phyloP scores from a whole-genome alignment of 2,888 invertebrate species.

The Gymnocheta viridis region DNA sequence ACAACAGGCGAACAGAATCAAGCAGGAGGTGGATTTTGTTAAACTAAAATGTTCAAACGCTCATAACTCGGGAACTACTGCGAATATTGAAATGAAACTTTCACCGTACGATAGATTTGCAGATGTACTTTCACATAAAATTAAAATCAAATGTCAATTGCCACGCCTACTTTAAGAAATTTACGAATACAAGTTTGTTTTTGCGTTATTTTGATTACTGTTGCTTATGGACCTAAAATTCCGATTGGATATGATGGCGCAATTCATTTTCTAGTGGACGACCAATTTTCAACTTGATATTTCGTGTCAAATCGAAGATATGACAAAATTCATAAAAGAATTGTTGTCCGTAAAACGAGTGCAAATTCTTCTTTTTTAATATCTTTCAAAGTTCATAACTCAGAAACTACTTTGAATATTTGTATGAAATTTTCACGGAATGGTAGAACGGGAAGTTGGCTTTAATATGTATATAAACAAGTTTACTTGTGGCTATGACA shows the following conservation, averaged over 20 bases:
- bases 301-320: background rate
- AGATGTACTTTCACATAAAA: no score
- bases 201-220: no score
- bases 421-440: background rate
- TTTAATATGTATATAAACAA: background rate
- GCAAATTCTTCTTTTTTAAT: background rate
- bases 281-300: background rate
- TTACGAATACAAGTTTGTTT: no score
- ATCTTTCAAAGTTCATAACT: background rate
- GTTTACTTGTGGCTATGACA: background rate
- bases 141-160: no score
- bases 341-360: background rate
- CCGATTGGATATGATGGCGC: background rate
- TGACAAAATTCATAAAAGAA: background rate
- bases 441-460: background rate
- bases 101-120: no score
- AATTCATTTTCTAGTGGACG: background rate
- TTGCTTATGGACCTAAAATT: no score
- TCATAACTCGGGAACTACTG: no score
- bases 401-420: background rate
- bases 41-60: no score
- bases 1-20: no score
- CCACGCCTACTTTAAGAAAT: no score
- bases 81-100: no score
- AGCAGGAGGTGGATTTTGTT: no score